Evolutionary conservation across 2,797 vertebrate genomes (phyloP).

Genomic region (Cossypha heuglini): DNA sequence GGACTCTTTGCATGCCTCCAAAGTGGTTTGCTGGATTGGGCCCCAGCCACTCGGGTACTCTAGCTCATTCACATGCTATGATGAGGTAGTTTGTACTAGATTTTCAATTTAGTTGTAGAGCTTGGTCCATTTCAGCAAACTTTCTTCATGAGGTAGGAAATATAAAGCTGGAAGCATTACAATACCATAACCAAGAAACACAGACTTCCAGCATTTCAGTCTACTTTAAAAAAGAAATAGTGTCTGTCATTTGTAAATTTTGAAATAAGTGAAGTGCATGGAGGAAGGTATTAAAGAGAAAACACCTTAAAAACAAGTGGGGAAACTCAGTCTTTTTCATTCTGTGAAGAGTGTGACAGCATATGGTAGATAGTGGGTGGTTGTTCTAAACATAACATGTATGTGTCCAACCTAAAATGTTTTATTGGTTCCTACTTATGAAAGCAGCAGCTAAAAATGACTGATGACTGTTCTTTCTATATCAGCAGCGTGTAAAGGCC

Average conservation of each 20-base stretch:
- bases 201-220: neutral
- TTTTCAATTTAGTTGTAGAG: neutral
- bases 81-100: neutral
- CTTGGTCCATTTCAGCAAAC: neutral
- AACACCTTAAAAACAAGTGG: slow-evolving; percentile 22
- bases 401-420: slow-evolving; percentile 40
- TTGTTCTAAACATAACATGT: slow-evolving; percentile 56
- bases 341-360: slow-evolving; percentile 46
- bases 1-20: neutral
- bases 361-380: slow-evolving; percentile 28
- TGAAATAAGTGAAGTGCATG: neutral
- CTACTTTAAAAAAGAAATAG: neutral
- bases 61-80: neutral
- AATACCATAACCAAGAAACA: neutral
- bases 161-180: neutral
- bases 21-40: neutral
- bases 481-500: slow-evolving; percentile 24
- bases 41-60: neutral
- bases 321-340: slow-evolving; percentile 25
- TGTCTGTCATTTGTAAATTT: neutral
- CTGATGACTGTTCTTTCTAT: slow-evolving; percentile 54
- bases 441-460: slow-evolving; percentile 54
- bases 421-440: slow-evolving; percentile 42
- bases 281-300: slow-evolving; percentile 27
- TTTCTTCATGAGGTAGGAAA: neutral